Base-by-base conservation (phyloP, 64 coral and sea anemone species). In the Actinia tenebrosa region DNA sequence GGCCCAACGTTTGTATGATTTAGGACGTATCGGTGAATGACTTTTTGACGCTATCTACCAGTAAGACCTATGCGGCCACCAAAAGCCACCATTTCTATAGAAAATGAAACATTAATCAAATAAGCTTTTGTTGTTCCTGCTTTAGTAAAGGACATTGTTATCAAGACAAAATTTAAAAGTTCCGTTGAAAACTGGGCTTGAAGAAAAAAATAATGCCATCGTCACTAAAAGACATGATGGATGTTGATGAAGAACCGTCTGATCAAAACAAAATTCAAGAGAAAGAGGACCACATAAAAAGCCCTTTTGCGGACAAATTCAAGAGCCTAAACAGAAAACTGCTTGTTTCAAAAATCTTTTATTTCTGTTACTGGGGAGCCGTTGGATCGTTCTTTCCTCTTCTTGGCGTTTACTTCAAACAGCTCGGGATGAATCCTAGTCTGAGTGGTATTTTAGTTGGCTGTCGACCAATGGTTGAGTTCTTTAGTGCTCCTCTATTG, bases 331-430 rank as follows among this genome's bases (percentile, higher is more conserved):
- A 99, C 83, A 90, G 82, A 56, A 95, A 91, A 20, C 85, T 99
- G 17, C 80, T 99, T 43, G 93, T 95, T 60, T 99, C 97, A 17
- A 99, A 99, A 79, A 47, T 95, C 27, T 99, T 99, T 86, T 99
- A 99, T 88, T 99, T 99, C 87, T 99, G 93, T 79, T 99, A 99
- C 82, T 99, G 97, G 97, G 97, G 97, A 91, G 97, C 97, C 44
- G 93, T 99, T 84, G 97, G 97, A 11, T 99, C 97, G 64, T 99
- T 99, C 92, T 94, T 99, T 45, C 97, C 97, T 54, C 91, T 99
- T 64, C 91, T 99, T 14, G 97, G 97, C 46, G 97, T 99, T 42
- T 99, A 99, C 80, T 99, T 99, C 53, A 99, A 99, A 86, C 97
- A 99, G 77, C 91, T 99, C 22, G 97, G 97, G 20, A 99, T 99